Evolutionary conservation across 2,888 invertebrate genomes (phyloP).

Genomic region (Ditylenchus weischeri): DNA sequence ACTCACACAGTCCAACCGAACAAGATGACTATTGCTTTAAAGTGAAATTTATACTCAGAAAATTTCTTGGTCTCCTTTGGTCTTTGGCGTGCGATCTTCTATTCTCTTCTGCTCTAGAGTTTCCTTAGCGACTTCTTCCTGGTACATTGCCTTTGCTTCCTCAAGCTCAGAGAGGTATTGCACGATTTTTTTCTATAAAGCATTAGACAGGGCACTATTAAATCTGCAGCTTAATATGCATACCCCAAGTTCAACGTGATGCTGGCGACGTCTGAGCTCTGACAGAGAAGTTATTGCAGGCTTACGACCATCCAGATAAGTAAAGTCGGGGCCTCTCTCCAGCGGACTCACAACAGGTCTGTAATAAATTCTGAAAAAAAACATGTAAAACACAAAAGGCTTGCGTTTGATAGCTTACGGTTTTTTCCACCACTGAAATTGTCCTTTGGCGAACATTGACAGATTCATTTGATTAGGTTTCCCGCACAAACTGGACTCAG

Average conservation of each 20-base stretch:
- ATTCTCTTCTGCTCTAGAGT: conserved; percentile 17
- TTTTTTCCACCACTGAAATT: conserved; percentile 45
- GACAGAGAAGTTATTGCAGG: conserved; percentile 43
- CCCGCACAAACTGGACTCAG: background rate
- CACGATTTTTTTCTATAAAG: conserved; percentile 49
- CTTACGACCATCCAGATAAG: conserved; percentile 46
- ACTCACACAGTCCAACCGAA: conserved; percentile 17
- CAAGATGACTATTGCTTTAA: background rate
- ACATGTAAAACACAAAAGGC: conserved; percentile 2
- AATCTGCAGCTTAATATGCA: conserved; percentile 17
- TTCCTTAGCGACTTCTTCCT: conserved; percentile 17
- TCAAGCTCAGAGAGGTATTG: conserved; percentile 43
- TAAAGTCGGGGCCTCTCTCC: conserved; percentile 51
- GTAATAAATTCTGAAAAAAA: conserved; percentile 43
- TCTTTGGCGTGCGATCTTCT: conserved; percentile 28
- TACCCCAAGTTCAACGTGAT: conserved; percentile 54
- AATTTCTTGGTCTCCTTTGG: conserved; percentile 33
- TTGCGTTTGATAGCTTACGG: conserved; percentile 38
- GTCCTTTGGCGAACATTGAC: conserved; percentile 22
- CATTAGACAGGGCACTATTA: background rate
- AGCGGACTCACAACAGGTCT: conserved; percentile 49
- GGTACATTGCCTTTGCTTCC: conserved; percentile 38
- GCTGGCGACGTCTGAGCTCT: conserved; percentile 45
- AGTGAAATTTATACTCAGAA: conserved; percentile 26
- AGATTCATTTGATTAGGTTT: background rate